Conservation (phyloP, 1,140 invertebrate species). For the Hirudo medicinalis region DNA sequence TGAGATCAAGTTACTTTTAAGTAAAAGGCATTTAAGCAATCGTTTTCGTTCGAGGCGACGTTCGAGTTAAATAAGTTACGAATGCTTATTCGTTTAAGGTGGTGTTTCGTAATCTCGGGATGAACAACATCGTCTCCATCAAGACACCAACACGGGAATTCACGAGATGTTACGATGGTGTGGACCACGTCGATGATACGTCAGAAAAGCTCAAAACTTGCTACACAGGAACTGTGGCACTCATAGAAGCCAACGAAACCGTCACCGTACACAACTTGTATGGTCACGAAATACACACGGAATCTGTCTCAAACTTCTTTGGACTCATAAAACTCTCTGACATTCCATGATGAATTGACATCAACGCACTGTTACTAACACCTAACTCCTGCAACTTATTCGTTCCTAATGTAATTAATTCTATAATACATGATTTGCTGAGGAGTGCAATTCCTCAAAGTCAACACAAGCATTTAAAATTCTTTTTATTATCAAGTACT, state of each 20-base stretch:
- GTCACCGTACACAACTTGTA: constrained; percentile 1
- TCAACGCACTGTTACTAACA: too few species aligned
- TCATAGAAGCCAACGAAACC: not conserved
- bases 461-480: too few species aligned
- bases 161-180: not conserved
- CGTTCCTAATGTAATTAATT: too few species aligned
- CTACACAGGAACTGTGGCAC: not conserved
- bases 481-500: too few species aligned
- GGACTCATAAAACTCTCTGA: constrained; percentile 6
- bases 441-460: too few species aligned
- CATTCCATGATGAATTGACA: not conserved
- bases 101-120: not conserved
- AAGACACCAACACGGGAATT: not conserved
- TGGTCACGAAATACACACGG: not conserved
- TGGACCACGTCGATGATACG: not conserved
- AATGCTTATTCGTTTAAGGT: not conserved
- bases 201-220: not conserved
- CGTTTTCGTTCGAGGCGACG: too few species aligned
- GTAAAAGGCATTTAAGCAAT: too few species aligned
- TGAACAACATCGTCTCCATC: not conserved
- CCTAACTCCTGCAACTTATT: too few species aligned
- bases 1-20: too few species aligned
- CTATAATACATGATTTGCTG: too few species aligned
- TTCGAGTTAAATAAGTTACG: not conserved
- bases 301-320: not conserved